These are phyloP conservation scores for Lycocerus yunnanus DNA, from an alignment of 2,888 invertebrate genomes.

Conservation along the genomic window DNA sequence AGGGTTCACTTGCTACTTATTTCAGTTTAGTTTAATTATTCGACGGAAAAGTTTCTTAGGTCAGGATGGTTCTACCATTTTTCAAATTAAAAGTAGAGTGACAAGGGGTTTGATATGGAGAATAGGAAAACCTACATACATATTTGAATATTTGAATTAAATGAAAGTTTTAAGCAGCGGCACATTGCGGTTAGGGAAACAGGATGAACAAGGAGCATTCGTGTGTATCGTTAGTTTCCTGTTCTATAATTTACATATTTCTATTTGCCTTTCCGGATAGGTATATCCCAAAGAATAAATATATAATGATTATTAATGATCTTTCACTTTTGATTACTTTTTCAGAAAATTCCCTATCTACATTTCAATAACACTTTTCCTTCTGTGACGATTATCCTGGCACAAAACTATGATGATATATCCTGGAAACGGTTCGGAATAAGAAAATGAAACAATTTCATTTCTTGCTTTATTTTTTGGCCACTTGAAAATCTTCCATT, in stretches of 20 bases:
- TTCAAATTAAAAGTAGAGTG: background rate
- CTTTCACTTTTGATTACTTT: background rate
- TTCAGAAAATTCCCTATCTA: background rate
- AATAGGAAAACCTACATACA: background rate
- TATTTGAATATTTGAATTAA: constrained; percentile 11
- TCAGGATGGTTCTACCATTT: background rate
- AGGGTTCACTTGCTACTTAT: background rate
- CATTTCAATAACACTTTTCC: too few relatives aligned
- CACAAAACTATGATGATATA: background rate
- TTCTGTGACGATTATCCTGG: too few relatives aligned
- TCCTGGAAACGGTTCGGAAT: background rate
- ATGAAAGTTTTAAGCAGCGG: constrained; percentile 19
- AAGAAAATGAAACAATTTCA: background rate
- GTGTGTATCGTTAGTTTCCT: constrained; percentile 25
- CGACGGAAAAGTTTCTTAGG: background rate
- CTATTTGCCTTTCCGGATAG: constrained; percentile 14
- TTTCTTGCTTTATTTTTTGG: background rate
- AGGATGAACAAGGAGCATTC: constrained; percentile 22
- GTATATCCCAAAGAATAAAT: background rate
- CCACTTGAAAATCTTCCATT: background rate
- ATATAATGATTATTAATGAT: background rate
- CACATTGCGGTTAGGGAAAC: constrained; percentile 20
- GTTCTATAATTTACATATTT: constrained; percentile 18
- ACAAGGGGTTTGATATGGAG: background rate
- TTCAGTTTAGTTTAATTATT: background rate